phyloP scores from a whole-genome alignment of 2,113 vertebrate species.

The Thomomys bottae region DNA sequence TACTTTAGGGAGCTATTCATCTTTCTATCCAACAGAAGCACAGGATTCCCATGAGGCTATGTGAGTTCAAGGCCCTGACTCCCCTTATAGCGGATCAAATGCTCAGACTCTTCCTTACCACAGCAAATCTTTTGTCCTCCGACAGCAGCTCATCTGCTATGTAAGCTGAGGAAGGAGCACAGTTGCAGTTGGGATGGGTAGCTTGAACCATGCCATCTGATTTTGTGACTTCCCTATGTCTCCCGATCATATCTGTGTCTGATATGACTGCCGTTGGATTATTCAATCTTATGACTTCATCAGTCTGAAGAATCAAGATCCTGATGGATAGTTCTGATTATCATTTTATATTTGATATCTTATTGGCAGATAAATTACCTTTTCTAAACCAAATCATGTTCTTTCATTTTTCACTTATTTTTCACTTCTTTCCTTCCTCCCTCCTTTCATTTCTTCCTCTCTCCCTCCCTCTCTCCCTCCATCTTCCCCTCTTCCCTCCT shows the following conservation, averaged over 20 bases:
- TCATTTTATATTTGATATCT: not conserved
- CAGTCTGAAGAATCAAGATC: not conserved
- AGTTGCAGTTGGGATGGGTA: not conserved
- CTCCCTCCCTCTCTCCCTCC: no score
- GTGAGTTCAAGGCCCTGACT: no score
- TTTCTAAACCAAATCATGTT: not conserved
- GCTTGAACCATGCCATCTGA: not conserved
- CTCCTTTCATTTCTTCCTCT: no score
- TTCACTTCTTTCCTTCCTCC: no score
- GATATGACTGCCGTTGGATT: not conserved
- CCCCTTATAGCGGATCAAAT: not conserved
- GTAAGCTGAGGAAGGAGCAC: not conserved
- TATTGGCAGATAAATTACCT: not conserved
- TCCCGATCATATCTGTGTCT: fast-evolving
- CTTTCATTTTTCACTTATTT: no score
- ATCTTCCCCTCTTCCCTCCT: no score
- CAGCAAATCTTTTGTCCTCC: not conserved
- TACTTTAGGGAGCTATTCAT: no score
- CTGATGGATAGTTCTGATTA: not conserved
- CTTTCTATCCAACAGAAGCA: no score
- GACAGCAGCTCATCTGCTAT: not conserved
- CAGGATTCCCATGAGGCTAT: no score
- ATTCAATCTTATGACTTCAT: not conserved
- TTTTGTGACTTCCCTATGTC: not conserved
- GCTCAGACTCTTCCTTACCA: not conserved